These are phyloP conservation scores for Mastomys natalensis DNA, from an alignment of 2,113 vertebrate species.

Conservation along the genomic window DNA sequence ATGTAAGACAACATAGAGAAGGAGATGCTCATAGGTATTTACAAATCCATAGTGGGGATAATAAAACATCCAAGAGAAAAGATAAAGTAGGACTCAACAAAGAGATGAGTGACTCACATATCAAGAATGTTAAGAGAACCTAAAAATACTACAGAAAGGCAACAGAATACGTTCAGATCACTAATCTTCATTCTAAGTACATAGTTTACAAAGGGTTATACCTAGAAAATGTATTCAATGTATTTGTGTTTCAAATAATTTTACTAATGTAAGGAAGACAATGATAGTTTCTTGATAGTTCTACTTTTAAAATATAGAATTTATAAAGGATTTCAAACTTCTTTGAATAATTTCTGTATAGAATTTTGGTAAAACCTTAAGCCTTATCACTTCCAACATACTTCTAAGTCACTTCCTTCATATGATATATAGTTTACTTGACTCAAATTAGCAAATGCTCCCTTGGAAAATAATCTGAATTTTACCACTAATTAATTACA, in stretches of 20 bases:
- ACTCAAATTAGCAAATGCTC: neutral
- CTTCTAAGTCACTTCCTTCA: neutral
- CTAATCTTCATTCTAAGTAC: neutral
- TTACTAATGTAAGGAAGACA: neutral
- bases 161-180: neutral
- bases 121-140: neutral
- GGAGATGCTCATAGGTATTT: neutral
- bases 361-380: neutral
- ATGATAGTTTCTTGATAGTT: neutral
- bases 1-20: neutral
- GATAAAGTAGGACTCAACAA: neutral
- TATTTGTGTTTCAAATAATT: neutral
- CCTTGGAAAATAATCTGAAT: neutral
- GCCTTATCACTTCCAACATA: neutral
- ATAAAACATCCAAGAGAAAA: neutral
- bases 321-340: slow-evolving; percentile 28
- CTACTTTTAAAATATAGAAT: neutral
- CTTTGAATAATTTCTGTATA: neutral
- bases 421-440: neutral
- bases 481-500: neutral
- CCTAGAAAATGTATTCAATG: neutral
- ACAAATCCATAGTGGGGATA: neutral
- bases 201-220: neutral
- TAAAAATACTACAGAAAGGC: neutral
- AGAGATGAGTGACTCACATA: neutral